Evolutionary conservation across 2,797 vertebrate genomes (phyloP).

Genomic region (Trematomus bernacchii): DNA sequence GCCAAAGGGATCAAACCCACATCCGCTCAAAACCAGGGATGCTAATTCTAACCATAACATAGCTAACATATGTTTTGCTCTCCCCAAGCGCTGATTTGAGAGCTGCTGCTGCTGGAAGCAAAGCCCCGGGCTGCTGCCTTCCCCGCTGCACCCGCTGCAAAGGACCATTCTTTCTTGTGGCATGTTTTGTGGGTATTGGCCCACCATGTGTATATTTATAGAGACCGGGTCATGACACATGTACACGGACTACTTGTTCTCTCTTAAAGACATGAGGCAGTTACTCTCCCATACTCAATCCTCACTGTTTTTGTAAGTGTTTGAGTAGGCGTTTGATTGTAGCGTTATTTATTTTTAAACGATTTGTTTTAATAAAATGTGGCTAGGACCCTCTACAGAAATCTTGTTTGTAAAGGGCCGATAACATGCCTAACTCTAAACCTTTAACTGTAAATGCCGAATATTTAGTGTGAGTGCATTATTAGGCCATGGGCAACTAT

Average conservation of each 20-base stretch:
- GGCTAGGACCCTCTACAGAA: slow-evolving; percentile 36
- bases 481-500: background rate
- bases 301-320: slow-evolving; percentile 51
- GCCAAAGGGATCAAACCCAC: slow-evolving; percentile 83
- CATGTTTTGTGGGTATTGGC: slow-evolving; percentile 79
- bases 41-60: slow-evolving; percentile 88
- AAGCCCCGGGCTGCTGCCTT: slow-evolving; percentile 61
- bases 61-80: slow-evolving; percentile 86
- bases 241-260: slow-evolving; percentile 74
- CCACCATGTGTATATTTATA: slow-evolving; percentile 80
- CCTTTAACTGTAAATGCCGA: background rate
- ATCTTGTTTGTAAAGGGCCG: slow-evolving; percentile 7
- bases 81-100: slow-evolving; percentile 83
- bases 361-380: slow-evolving; percentile 49
- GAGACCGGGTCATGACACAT: slow-evolving; percentile 79
- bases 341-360: slow-evolving; percentile 55
- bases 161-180: slow-evolving; percentile 81
- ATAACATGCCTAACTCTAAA: background rate
- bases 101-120: slow-evolving; percentile 69
- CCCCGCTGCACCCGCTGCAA: slow-evolving; percentile 62
- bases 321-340: slow-evolving; percentile 48
- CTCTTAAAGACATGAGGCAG: slow-evolving; percentile 64
- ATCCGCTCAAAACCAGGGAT: slow-evolving; percentile 81
- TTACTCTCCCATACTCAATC: slow-evolving; percentile 48
- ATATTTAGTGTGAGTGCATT: background rate